These are phyloP conservation scores for Phrynocephalus guinanensis DNA, from an alignment of 2,797 vertebrate species.

Conservation along the genomic window DNA sequence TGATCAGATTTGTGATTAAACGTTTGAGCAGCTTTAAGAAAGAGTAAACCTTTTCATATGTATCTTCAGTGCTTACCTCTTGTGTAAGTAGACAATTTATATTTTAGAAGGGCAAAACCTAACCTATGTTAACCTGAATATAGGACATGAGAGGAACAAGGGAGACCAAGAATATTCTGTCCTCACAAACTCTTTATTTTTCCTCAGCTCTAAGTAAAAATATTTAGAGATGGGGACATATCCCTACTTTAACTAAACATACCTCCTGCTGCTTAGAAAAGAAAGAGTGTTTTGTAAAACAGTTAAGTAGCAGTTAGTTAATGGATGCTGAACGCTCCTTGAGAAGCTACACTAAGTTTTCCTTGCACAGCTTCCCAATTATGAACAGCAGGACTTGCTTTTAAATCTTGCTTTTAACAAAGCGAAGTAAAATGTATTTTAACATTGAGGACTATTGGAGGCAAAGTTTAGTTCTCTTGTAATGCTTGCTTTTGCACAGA, in stretches of 20 bases:
- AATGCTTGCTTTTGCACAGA: neutral
- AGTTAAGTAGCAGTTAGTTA: neutral
- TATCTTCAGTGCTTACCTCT: slow-evolving; percentile 23
- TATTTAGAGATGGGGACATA: neutral
- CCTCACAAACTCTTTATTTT: slow-evolving; percentile 4
- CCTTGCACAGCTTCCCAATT: neutral
- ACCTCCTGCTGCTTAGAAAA: neutral
- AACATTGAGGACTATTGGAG: neutral
- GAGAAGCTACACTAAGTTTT: neutral
- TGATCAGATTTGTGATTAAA: slow-evolving; percentile 38
- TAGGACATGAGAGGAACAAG: neutral
- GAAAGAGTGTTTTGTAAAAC: slow-evolving; percentile 9
- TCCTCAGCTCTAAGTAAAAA: neutral
- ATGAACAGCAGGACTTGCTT: neutral
- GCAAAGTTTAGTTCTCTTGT: neutral
- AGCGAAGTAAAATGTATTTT: neutral
- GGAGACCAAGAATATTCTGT: neutral
- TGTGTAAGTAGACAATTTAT: slow-evolving; percentile 21
- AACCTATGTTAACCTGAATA: neutral
- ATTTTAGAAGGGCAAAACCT: neutral
- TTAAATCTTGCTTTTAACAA: slow-evolving; percentile 27
- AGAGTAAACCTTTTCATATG: neutral
- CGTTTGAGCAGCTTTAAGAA: neutral
- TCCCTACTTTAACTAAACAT: neutral
- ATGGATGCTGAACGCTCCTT: neutral